phyloP scores from a whole-genome alignment of 2,113 vertebrate species.

The Eurystomus gularis region DNA sequence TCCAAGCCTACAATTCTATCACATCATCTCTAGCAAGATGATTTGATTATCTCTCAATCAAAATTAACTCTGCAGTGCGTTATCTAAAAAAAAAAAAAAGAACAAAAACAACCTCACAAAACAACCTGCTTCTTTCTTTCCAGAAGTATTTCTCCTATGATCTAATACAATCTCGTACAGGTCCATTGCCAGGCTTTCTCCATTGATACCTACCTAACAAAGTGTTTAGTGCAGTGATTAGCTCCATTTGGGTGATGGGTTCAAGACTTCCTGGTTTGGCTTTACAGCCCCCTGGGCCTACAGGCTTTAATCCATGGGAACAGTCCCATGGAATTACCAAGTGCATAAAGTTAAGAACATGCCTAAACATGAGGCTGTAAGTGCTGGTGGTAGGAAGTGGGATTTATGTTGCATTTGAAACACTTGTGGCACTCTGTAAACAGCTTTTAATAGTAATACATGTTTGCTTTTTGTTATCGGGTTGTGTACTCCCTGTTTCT shows the following conservation, averaged over 20 bases:
- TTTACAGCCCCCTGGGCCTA: background rate
- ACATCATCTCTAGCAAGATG: background rate
- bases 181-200: background rate
- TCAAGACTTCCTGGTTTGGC: background rate
- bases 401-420: background rate
- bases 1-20: background rate
- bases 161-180: accelerated
- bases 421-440: background rate
- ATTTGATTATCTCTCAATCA: background rate
- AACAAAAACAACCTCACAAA: background rate
- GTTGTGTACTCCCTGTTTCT: background rate
- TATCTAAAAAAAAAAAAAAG: background rate
- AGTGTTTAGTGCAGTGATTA: background rate
- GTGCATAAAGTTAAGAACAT: background rate
- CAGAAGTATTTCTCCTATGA: background rate
- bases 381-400: background rate
- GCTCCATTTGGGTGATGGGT: background rate
- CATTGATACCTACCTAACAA: background rate
- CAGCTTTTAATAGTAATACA: background rate
- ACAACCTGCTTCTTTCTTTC: background rate
- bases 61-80: background rate
- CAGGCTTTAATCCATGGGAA: background rate
- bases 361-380: background rate
- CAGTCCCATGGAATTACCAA: background rate
- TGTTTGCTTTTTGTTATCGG: background rate